Percentiles rank a stretch among this genome's conserved stretches.
Evolutionary conservation across 2,888 invertebrate species (phyloP).

Genomic region (Oligia latruncula): DNA sequence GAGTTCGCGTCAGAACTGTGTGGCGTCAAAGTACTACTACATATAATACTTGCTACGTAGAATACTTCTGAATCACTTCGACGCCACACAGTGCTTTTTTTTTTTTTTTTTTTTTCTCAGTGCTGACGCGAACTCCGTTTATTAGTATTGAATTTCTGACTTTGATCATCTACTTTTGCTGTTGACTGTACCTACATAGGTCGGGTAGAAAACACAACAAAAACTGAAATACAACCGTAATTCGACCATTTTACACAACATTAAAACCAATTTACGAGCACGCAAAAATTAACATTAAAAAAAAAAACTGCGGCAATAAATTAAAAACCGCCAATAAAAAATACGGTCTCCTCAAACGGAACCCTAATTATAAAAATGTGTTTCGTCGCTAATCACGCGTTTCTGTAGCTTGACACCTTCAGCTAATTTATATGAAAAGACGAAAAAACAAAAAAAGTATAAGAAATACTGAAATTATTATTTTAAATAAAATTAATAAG

Average conservation of each 20-base stretch:
- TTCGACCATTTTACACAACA: slow-evolving; percentile 53
- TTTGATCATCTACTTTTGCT: too few relatives aligned
- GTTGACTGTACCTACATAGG: too few relatives aligned
- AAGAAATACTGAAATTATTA: background rate
- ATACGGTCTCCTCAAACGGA: slow-evolving; percentile 57
- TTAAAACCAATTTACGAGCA: slow-evolving; percentile 47
- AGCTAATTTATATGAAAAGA: slow-evolving; percentile 70
- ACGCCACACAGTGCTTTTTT: too few relatives aligned
- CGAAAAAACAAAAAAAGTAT: slow-evolving; percentile 5
- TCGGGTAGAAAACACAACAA: background rate
- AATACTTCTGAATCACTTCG: too few relatives aligned
- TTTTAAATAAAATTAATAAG: background rate
- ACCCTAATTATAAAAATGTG: slow-evolving; percentile 80
- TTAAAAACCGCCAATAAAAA: slow-evolving; percentile 74
- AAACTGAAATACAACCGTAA: slow-evolving; percentile 18
- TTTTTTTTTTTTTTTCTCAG: too few relatives aligned
- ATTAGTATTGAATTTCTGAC: too few relatives aligned
- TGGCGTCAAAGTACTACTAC: too few relatives aligned
- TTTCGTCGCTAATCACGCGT: slow-evolving; percentile 81
- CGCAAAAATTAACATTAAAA: slow-evolving; percentile 34
- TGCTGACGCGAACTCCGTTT: too few relatives aligned
- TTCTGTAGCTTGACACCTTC: slow-evolving; percentile 80
- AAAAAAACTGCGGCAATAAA: slow-evolving; percentile 74
- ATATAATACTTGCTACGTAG: too few relatives aligned
- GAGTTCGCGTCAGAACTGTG: too few relatives aligned